Percentiles rank a stretch among this genome's conserved stretches.
phyloP scores from a whole-genome alignment of 2,888 invertebrate species.

The Cabera pusaria region DNA sequence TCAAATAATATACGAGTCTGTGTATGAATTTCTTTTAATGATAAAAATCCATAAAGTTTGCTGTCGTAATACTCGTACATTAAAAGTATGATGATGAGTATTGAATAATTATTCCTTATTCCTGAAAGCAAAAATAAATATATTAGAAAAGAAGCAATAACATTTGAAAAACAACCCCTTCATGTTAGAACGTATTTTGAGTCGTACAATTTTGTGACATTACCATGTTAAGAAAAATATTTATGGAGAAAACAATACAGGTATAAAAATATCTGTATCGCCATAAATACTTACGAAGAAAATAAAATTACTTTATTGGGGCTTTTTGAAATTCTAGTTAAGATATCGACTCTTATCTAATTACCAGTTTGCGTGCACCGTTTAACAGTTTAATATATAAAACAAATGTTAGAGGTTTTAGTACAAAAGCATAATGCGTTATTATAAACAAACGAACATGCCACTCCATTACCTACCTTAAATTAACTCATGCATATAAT shows the following conservation, averaged over 20 bases:
- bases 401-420: slow-evolving; percentile 11
- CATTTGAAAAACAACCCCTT: neutral
- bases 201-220: no score
- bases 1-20: no score
- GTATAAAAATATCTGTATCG: no score
- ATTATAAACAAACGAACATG: slow-evolving; percentile 4
- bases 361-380: slow-evolving; percentile 13
- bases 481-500: no score
- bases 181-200: no score
- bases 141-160: neutral
- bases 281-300: no score
- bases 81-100: no score
- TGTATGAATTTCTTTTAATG: slow-evolving; percentile 6
- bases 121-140: no score
- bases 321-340: slow-evolving; percentile 1
- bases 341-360: slow-evolving; percentile 2
- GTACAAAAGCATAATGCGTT: slow-evolving; percentile 2
- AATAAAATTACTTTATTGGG: slow-evolving; percentile 4
- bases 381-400: slow-evolving; percentile 12
- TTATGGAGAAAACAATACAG: no score
- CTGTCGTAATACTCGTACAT: no score
- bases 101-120: no score
- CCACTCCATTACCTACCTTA: slow-evolving; percentile 7
- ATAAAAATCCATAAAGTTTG: slow-evolving; percentile 1
- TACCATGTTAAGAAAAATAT: no score